A percentile compares a stretch with the other conserved stretches of the same genome.
Conservation (phyloP, 2,113 vertebrate species). For the Nettapus auritus region DNA sequence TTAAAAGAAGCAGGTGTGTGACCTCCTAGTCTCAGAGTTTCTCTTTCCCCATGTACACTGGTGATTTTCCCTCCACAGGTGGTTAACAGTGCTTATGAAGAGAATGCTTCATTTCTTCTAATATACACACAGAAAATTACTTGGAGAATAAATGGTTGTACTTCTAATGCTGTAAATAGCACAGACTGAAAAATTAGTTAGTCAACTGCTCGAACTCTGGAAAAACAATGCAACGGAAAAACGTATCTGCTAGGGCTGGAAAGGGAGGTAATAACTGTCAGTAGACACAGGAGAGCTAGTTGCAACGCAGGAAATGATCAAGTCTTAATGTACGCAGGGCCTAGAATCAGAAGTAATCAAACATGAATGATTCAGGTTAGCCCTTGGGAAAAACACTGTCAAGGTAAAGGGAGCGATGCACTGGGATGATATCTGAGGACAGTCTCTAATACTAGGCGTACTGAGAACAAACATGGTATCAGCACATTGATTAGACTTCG, state of each 20-base stretch:
- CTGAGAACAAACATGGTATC: neutral
- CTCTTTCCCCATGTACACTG: neutral
- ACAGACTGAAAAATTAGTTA: neutral
- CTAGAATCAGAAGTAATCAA: neutral
- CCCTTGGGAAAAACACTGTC: neutral
- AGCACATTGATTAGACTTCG: neutral
- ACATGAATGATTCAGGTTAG: neutral
- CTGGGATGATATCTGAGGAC: neutral
- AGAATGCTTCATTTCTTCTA: conserved; percentile 8
- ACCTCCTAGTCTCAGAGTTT: neutral
- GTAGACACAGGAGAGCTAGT: rapidly evolving
- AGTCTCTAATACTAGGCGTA: neutral
- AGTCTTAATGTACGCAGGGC: neutral
- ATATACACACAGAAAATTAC: neutral
- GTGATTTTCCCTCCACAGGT: conserved; percentile 16
- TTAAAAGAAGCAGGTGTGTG: conserved; percentile 18
- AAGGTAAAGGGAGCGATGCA: neutral
- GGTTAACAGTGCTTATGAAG: neutral
- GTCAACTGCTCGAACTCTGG: neutral
- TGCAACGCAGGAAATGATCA: neutral
- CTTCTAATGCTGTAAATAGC: neutral
- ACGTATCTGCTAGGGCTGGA: neutral
- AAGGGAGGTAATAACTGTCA: neutral
- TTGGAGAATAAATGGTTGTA: neutral
- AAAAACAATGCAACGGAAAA: neutral